These are phyloP conservation scores for Andrena haemorrhoa DNA, from an alignment of 2,888 invertebrate species.

Conservation along the genomic window DNA sequence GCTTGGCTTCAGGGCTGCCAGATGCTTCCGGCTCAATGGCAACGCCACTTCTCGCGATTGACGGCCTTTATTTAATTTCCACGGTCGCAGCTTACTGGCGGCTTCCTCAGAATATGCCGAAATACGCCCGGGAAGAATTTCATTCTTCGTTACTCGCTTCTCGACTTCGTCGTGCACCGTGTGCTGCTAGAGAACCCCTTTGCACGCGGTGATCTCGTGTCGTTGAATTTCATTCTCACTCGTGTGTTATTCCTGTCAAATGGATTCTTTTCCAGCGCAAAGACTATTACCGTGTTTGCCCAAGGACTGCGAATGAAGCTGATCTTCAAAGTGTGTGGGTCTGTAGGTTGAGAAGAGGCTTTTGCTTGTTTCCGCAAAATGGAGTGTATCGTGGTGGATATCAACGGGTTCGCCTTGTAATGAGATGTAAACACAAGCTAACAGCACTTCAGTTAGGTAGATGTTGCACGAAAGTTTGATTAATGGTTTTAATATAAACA, in stretches of 20 bases:
- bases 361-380: not conserved
- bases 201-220: too few species aligned
- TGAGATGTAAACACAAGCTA: too few species aligned
- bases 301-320: not conserved
- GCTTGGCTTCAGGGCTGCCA: conserved; percentile 26
- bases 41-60: conserved; percentile 31
- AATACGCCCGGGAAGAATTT: conserved; percentile 2
- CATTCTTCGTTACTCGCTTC: conserved; percentile 13
- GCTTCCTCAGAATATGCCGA: not conserved
- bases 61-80: conserved; percentile 44
- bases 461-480: too few species aligned
- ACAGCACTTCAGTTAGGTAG: too few species aligned
- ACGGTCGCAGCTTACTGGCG: not conserved
- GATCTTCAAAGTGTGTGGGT: not conserved
- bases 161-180: not conserved
- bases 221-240: not conserved
- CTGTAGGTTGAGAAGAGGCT: not conserved
- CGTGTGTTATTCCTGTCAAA: not conserved
- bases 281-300: not conserved
- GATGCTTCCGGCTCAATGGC: conserved; percentile 24
- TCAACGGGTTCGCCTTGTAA: too few species aligned
- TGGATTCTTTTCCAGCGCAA: not conserved
- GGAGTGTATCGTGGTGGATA: too few species aligned
- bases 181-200: not conserved
- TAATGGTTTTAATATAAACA: too few species aligned